phyloP scores from a whole-genome alignment of 2,113 vertebrate species.

The Antigone vipio region DNA sequence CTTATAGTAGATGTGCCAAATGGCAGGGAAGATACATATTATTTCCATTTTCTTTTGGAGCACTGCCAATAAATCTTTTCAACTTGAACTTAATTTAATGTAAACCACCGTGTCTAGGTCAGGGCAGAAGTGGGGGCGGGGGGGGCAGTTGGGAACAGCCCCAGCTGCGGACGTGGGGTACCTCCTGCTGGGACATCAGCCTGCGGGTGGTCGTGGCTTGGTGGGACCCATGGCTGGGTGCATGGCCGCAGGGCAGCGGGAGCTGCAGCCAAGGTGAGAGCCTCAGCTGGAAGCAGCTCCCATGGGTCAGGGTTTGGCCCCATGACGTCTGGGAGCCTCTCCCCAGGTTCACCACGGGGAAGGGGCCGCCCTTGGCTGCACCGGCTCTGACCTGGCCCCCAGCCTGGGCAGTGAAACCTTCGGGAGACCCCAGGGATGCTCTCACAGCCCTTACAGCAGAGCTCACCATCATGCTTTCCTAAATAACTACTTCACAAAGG shows the following conservation, averaged over 20 bases:
- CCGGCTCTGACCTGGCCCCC: background rate
- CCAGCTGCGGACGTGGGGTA: background rate
- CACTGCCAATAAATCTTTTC: background rate
- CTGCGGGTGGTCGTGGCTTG: accelerated
- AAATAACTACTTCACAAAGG: background rate
- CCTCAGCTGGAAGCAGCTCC: background rate
- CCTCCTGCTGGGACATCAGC: background rate
- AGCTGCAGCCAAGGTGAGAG: background rate
- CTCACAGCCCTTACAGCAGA: background rate
- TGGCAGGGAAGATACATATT: background rate
- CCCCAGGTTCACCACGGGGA: accelerated
- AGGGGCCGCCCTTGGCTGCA: background rate
- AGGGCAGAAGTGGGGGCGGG: background rate
- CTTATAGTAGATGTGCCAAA: background rate
- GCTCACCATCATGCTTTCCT: background rate
- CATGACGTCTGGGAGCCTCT: background rate
- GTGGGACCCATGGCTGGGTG: background rate
- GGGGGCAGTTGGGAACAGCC: background rate
- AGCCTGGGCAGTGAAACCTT: background rate
- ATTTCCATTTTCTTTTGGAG: background rate
- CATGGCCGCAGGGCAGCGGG: accelerated
- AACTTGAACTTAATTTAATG: background rate
- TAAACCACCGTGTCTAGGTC: background rate
- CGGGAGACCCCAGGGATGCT: accelerated
- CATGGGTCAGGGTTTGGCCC: background rate